Base-by-base conservation (phyloP, 2,888 invertebrate genomes). In the Anarsia innoxiella region DNA sequence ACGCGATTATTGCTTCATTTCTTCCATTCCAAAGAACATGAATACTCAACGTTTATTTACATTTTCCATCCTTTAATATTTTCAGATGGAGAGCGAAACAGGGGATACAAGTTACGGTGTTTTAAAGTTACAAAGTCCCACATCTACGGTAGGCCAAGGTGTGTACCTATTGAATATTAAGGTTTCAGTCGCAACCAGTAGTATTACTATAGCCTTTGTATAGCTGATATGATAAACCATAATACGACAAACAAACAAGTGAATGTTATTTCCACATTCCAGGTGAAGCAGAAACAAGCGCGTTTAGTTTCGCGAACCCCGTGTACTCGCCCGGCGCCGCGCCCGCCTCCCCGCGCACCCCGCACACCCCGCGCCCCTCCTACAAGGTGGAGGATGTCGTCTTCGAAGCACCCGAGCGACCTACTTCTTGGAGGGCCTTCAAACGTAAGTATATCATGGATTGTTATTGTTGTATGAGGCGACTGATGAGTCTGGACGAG, bases 261-360 rank as follows among this genome's bases (percentile, higher is more conserved):
- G 19, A 19, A 10, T 3, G 3, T 19, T 19, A 19, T 5, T 19
- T 19, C 19, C 19, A 5, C 19, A 5, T 48, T 55, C 4, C 53
- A 78, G 78, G 55, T 46, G 85, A 83, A 28, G 76, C 78, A n/a
- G 87, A 88, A 42, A 76, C 76, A 31, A 87, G 86, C 12, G 86
- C 90, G 31, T 87, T 94, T 49, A 94, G 93, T 56, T 94, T 91
- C 64, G 91, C 93, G 29, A 94, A 94, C 76, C 94, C 94, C 0
- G 92, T 93, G 1, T 94, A 94, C 53, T 94, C 94, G 46, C 91
- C 94, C 0, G 90, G 90, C 12, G 72, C 73, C 0, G 48, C 51
- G 1, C 50, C 63, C 2, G 59, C 61, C 3, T 61, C 77, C 0
- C 63, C 73, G 1, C 54, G 75, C 12, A 59, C 65, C 0, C 55